Percentiles rank a stretch among this genome's conserved stretches.
phyloP scores from a whole-genome alignment of 2,797 vertebrate species.

The Valencia hispanica region DNA sequence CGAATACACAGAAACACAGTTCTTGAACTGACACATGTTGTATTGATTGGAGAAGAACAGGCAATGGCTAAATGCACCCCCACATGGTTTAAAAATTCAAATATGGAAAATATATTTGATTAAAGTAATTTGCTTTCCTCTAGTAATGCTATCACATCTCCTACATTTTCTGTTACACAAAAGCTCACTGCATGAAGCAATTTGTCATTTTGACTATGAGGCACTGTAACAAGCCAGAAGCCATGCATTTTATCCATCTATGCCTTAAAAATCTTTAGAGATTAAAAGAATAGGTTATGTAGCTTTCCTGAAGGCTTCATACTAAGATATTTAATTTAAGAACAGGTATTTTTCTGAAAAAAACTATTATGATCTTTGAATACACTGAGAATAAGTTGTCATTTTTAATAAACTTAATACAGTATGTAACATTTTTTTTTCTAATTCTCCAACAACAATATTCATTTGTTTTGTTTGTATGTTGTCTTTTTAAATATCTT shows the following conservation, averaged over 20 bases:
- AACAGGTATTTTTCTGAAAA: neutral
- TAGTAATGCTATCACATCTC: conserved; percentile 12
- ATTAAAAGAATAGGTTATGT: conserved; percentile 18
- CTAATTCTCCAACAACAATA: neutral
- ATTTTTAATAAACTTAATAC: neutral
- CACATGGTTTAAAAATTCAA: conserved; percentile 6
- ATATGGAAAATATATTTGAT: neutral
- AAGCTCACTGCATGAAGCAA: conserved; percentile 21
- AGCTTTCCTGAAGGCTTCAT: conserved; percentile 7
- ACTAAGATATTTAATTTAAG: conserved; percentile 9
- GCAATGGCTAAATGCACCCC: neutral
- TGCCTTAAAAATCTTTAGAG: conserved; percentile 16
- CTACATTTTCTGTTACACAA: neutral
- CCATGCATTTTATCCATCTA: conserved; percentile 33
- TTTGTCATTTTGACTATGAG: conserved; percentile 28
- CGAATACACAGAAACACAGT: neutral
- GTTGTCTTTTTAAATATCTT: neutral
- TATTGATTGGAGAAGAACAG: neutral
- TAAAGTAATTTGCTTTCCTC: conserved; percentile 5
- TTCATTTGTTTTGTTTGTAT: neutral
- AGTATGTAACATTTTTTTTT: neutral
- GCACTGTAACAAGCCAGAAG: conserved; percentile 20
- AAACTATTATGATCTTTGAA: neutral
- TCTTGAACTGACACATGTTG: neutral
- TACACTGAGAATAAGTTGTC: neutral